Evolutionary conservation across 2,888 invertebrate genomes (phyloP).

Genomic region (Myathropa florea): DNA sequence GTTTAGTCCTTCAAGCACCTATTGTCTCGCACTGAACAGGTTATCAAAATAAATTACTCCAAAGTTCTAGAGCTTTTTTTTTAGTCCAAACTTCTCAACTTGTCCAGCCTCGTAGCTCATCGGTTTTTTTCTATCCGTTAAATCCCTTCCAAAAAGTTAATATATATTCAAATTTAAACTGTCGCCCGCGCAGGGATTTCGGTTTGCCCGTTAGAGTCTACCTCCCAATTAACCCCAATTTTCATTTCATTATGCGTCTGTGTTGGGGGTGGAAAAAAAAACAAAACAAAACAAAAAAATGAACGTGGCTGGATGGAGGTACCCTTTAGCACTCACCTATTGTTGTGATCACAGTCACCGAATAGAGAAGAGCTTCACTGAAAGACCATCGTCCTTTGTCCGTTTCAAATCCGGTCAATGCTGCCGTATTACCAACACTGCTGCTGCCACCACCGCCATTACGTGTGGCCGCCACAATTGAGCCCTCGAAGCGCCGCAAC

Average conservation of each 20-base stretch:
- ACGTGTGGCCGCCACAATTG: conserved; percentile 88
- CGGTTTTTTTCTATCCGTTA: neutral
- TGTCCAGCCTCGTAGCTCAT: neutral
- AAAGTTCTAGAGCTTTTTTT: too few species aligned
- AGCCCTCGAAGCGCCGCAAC: conserved; percentile 89
- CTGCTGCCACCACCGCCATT: conserved; percentile 76
- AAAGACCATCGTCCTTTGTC: conserved; percentile 86
- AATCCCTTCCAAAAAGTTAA: conserved; percentile 33
- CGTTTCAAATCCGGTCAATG: conserved; percentile 77
- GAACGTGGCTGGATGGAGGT: neutral
- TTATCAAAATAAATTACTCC: too few species aligned
- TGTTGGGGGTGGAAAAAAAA: neutral
- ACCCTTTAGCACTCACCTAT: conserved; percentile 85
- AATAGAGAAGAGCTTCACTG: conserved; percentile 91
- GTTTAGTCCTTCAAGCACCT: too few species aligned
- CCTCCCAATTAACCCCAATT: conserved; percentile 34
- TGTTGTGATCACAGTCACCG: conserved; percentile 93
- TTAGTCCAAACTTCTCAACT: neutral
- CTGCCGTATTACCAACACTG: conserved; percentile 40
- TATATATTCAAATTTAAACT: conserved; percentile 40
- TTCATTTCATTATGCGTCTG: conserved; percentile 4
- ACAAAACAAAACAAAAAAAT: neutral
- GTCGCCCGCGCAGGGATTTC: neutral
- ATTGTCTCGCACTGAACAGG: too few species aligned
- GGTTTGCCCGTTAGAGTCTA: neutral